These are phyloP conservation scores for Cirrhinus molitorella DNA, from an alignment of 2,797 vertebrate species.

Conservation along the genomic window DNA sequence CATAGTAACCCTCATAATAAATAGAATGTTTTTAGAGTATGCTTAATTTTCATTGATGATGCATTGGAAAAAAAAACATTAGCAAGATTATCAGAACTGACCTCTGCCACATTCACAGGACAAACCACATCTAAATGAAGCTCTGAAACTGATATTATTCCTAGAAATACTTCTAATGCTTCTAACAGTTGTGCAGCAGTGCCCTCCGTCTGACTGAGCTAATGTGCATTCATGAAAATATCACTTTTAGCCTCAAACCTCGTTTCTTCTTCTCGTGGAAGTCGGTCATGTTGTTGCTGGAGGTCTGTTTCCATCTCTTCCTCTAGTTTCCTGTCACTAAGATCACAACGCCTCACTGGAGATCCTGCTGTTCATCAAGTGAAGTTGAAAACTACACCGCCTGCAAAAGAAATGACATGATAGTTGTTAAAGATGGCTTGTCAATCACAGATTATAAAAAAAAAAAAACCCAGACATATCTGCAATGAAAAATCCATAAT, in stretches of 20 bases:
- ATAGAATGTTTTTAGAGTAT: no score
- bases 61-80: background rate
- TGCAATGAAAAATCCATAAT: no score
- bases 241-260: slow-evolving; percentile 16
- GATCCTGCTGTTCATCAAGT: slow-evolving; percentile 8
- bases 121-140: background rate
- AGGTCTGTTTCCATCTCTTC: slow-evolving; percentile 34
- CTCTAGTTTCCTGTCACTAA: slow-evolving; percentile 7
- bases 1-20: background rate
- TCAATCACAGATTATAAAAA: no score
- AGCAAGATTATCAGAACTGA: background rate
- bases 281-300: slow-evolving; percentile 45
- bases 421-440: background rate
- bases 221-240: background rate
- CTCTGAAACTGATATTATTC: background rate
- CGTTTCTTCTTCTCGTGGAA: slow-evolving; percentile 1
- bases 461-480: no score
- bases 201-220: slow-evolving; percentile 10
- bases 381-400: background rate
- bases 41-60: background rate
- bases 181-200: background rate
- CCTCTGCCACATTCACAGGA: no score
- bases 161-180: background rate
- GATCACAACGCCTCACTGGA: slow-evolving; percentile 7
- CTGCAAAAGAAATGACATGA: background rate